These are phyloP conservation scores for Elmis aenea DNA, from an alignment of 2,888 invertebrate genomes.

Conservation along the genomic window DNA sequence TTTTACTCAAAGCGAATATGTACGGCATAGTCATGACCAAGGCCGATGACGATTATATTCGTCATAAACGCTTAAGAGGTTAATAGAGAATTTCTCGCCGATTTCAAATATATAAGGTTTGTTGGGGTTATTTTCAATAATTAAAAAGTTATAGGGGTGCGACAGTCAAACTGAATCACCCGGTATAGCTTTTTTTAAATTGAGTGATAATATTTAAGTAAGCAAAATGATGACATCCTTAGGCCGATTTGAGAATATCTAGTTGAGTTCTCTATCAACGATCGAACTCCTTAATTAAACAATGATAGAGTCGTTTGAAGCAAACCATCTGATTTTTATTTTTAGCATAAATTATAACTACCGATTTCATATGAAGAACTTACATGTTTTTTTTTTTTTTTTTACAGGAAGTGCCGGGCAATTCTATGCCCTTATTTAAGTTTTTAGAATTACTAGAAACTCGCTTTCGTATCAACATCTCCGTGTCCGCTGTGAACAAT, in stretches of 20 bases:
- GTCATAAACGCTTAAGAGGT: no score
- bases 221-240: constrained; percentile 22
- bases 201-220: no score
- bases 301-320: constrained; percentile 4
- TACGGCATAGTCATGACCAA: no score
- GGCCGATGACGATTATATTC: no score
- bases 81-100: no score
- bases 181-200: no score
- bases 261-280: constrained; percentile 17
- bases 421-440: constrained; percentile 71
- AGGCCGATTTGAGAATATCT: constrained; percentile 26
- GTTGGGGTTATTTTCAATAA: no score
- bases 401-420: constrained; percentile 65
- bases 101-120: no score
- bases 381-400: constrained; percentile 1
- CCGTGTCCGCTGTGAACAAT: constrained; percentile 66
- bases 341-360: neutral
- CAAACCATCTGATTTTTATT: constrained; percentile 3
- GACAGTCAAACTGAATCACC: no score
- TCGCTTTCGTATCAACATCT: constrained; percentile 70
- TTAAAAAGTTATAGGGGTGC: no score
- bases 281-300: constrained; percentile 5
- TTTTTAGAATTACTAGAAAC: constrained; percentile 80
- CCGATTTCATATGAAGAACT: neutral
- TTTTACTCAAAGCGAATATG: no score